phyloP scores from a whole-genome alignment of 2,888 invertebrate species.

The Drosophila kanekoi region DNA sequence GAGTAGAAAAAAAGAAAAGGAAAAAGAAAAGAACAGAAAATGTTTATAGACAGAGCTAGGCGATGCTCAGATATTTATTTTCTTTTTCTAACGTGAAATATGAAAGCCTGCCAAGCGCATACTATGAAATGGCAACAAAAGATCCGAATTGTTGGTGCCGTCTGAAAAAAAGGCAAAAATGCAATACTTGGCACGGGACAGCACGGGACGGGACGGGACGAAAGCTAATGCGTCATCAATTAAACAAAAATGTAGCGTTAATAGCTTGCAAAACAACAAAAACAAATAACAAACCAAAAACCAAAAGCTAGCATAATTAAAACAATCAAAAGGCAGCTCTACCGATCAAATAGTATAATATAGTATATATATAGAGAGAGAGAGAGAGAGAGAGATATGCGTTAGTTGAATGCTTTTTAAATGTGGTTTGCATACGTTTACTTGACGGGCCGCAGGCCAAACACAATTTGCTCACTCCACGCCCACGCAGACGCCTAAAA shows the following conservation, averaged over 20 bases:
- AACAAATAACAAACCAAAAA: slow-evolving; percentile 23
- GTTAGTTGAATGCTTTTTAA: slow-evolving; percentile 39
- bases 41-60: neutral
- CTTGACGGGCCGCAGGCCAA: slow-evolving; percentile 56
- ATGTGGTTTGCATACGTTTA: slow-evolving; percentile 61
- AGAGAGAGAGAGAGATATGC: too few species aligned
- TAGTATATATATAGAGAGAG: slow-evolving; percentile 1
- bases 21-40: slow-evolving; percentile 10
- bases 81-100: slow-evolving; percentile 29
- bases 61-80: slow-evolving; percentile 37
- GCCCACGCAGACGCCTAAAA: slow-evolving; percentile 70
- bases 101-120: slow-evolving; percentile 55
- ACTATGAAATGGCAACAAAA: slow-evolving; percentile 54
- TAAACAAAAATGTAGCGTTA: slow-evolving; percentile 78
- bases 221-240: slow-evolving; percentile 72
- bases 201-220: slow-evolving; percentile 19
- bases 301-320: slow-evolving; percentile 50
- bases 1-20: slow-evolving; percentile 5
- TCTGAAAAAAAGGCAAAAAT: slow-evolving; percentile 69
- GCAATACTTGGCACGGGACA: slow-evolving; percentile 35
- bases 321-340: slow-evolving; percentile 52
- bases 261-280: slow-evolving; percentile 44
- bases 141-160: slow-evolving; percentile 74
- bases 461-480: slow-evolving; percentile 59
- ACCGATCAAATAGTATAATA: slow-evolving; percentile 3